Base-by-base conservation (phyloP, 2,888 invertebrate species). In the Sturmia bella region DNA sequence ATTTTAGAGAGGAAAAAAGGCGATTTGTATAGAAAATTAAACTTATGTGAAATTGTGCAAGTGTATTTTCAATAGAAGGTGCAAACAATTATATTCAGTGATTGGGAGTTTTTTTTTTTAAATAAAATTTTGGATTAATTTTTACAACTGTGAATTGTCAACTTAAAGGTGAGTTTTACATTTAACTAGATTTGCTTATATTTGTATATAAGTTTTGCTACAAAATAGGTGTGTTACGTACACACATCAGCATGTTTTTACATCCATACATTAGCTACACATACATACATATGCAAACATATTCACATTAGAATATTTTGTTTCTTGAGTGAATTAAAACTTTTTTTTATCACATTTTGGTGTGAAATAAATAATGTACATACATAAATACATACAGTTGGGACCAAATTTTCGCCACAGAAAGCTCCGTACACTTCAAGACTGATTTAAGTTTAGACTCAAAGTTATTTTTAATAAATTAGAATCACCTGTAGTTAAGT, bases 161-260 rank as follows among this genome's bases (percentile, higher is more conserved):
- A 41, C 13, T 43, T 17, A 19, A n/a, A 43, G 68, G 73, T 76
- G 45, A 80, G 80, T 78, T 57, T 75, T 27, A 27, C n/a, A 15
- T 17, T 73, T 32, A 9, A 7, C 9, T 32, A 3, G 27, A 21
- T 39, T 17, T 11, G 17, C 19, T 1, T 3, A 6, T 50, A 3
- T 17, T 19, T 52, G 37, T 19, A 3, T 27, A 1, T 52, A 4
- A 21, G 43, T 75, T 15, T 12, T 59, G 39, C 32, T 7, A 32
- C 9, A 32, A 7, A 32, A 32, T 32, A 32, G n/a, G n/a, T n/a
- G n/a, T n/a, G n/a, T n/a, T n/a, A n/a, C n/a, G n/a, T n/a, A n/a
- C n/a, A n/a, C n/a, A n/a, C n/a, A n/a, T n/a, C n/a, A n/a, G n/a
- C n/a, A n/a, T n/a, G n/a, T n/a, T n/a, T n/a, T n/a, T n/a, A n/a